These are phyloP conservation scores for Lutjanus argentimaculatus DNA, from an alignment of 2,797 vertebrate species.

Conservation along the genomic window DNA sequence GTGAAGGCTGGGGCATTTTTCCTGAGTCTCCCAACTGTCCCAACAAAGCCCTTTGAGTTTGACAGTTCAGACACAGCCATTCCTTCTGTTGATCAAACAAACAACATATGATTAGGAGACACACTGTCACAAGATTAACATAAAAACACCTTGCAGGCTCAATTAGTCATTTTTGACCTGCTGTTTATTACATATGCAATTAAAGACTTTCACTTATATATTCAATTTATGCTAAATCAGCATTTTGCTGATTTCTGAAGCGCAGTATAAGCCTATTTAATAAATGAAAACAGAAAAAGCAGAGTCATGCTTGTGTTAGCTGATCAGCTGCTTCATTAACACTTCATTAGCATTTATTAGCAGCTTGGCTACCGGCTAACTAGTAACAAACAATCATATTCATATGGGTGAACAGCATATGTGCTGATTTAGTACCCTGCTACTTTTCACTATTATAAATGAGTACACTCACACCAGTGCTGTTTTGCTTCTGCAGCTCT, in stretches of 20 bases:
- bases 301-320: background rate
- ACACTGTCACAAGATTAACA: background rate
- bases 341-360: background rate
- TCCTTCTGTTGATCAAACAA: constrained; percentile 89
- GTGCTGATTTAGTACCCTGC: background rate
- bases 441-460: background rate
- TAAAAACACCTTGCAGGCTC: background rate
- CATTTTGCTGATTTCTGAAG: background rate
- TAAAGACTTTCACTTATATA: background rate
- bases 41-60: constrained; percentile 93
- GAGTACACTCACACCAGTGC: background rate
- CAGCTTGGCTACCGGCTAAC: background rate
- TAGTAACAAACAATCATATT: background rate
- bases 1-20: constrained; percentile 79
- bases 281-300: background rate
- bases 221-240: background rate
- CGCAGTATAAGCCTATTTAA: background rate
- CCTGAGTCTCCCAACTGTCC: constrained; percentile 90
- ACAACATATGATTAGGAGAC: constrained; percentile 36
- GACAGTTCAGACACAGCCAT: constrained; percentile 98
- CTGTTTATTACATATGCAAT: background rate
- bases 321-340: background rate
- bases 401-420: background rate
- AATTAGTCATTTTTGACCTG: background rate
- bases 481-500: background rate